These are phyloP conservation scores for Phoeniculus purpureus DNA, from an alignment of 2,797 vertebrate species.

Conservation along the genomic window DNA sequence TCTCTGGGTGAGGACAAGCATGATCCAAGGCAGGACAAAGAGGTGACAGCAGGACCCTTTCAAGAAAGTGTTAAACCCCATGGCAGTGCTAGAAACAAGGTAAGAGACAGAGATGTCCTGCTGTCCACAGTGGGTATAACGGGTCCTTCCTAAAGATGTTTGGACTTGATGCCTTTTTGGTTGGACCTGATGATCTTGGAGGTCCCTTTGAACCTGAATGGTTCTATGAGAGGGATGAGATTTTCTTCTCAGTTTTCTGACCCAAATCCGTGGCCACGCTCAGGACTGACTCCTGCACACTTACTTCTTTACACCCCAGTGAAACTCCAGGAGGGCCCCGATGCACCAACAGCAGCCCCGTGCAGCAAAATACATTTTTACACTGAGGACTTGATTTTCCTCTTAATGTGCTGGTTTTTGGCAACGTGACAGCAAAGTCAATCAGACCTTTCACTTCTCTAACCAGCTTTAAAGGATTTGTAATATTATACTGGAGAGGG, in stretches of 20 bases:
- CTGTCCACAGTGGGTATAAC: background rate
- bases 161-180: too few relatives aligned
- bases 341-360: background rate
- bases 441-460: conserved; percentile 45
- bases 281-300: background rate
- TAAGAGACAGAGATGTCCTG: background rate
- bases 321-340: background rate
- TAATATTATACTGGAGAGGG: conserved; percentile 42
- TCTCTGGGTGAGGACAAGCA: background rate
- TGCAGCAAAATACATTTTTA: background rate
- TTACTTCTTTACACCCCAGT: background rate
- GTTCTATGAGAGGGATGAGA: too few relatives aligned
- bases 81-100: background rate
- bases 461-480: conserved; percentile 54
- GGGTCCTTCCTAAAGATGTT: background rate
- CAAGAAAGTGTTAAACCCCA: background rate
- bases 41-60: background rate
- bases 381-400: background rate
- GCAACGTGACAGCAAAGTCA: conserved; percentile 8
- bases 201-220: too few relatives aligned
- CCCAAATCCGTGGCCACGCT: background rate
- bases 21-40: background rate
- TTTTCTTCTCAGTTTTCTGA: background rate
- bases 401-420: conserved; percentile 20
- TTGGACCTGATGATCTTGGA: too few relatives aligned